These are phyloP conservation scores for Caenorhabditis auriculariae DNA, from an alignment of 2,888 invertebrate species.

Conservation along the genomic window DNA sequence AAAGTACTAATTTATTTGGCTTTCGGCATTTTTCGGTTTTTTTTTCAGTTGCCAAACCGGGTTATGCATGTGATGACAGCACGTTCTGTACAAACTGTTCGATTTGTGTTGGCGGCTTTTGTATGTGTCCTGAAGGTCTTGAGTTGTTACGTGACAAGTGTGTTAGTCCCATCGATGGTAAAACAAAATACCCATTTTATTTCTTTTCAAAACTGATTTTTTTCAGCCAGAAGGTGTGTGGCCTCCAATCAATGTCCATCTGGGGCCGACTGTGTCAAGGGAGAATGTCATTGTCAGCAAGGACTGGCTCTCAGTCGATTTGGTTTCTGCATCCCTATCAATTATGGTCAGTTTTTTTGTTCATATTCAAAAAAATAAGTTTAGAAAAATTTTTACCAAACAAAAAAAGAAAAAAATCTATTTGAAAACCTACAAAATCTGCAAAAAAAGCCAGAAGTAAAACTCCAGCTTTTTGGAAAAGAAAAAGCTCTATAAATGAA, in stretches of 20 bases:
- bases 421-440: neutral
- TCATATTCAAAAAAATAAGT: neutral
- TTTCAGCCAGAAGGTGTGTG: slow-evolving; percentile 42
- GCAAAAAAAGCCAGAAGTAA: too few relatives aligned
- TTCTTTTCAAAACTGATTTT: neutral
- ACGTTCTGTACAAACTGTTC: slow-evolving; percentile 49
- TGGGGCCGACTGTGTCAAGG: slow-evolving; percentile 50
- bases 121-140: slow-evolving; percentile 50
- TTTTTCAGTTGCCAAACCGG: slow-evolving; percentile 49
- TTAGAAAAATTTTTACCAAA: neutral
- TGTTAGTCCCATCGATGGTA: slow-evolving; percentile 46
- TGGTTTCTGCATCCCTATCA: slow-evolving; percentile 50
- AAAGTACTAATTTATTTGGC: slow-evolving; percentile 9
- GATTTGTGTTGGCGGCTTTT: slow-evolving; percentile 43
- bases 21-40: neutral
- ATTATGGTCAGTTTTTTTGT: slow-evolving; percentile 26
- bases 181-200: neutral
- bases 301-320: slow-evolving; percentile 41
- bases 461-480: too few relatives aligned
- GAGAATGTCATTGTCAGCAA: slow-evolving; percentile 45
- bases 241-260: slow-evolving; percentile 51
- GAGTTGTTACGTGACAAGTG: slow-evolving; percentile 38
- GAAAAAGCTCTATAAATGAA: too few relatives aligned
- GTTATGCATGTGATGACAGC: slow-evolving; percentile 37
- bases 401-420: too few relatives aligned